phyloP scores from a whole-genome alignment of 1,140 invertebrate genomes.

The Solenopsis fugax region DNA sequence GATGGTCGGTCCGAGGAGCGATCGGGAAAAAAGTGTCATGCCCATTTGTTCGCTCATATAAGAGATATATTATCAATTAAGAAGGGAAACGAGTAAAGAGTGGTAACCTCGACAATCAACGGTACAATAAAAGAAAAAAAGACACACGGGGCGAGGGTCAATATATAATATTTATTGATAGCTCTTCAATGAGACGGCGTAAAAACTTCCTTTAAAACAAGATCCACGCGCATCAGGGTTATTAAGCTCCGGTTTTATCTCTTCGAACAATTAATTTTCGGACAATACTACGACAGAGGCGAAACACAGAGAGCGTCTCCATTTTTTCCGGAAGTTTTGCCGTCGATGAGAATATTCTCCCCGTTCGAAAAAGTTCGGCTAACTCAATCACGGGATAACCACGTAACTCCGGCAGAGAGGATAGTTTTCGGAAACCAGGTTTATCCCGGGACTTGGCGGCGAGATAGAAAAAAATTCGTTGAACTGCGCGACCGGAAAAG shows the following conservation, averaged over 20 bases:
- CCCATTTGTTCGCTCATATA: not conserved
- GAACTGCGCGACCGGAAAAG: conserved; percentile 57
- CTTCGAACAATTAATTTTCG: conserved; percentile 16
- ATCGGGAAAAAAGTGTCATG: conserved; percentile 39
- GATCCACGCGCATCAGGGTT: too few relatives aligned
- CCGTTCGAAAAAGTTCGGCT: conserved; percentile 34
- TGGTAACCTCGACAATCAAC: not conserved
- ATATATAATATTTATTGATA: conserved; percentile 43
- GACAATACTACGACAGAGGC: not conserved
- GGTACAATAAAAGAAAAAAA: not conserved
- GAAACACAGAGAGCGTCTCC: not conserved
- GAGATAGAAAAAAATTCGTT: conserved; percentile 59
- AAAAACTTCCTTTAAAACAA: not conserved
- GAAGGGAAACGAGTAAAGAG: conserved; percentile 32
- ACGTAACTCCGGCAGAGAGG: conserved; percentile 33
- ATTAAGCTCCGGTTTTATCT: not conserved
- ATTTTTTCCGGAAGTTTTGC: conserved; percentile 33
- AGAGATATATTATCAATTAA: conserved; percentile 42
- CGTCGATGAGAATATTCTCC: conserved; percentile 49
- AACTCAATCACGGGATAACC: conserved; percentile 45
- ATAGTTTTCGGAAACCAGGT: conserved; percentile 45
- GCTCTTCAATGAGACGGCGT: conserved; percentile 4
- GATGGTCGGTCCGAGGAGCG: conserved; percentile 14
- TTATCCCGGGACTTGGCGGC: conserved; percentile 40
- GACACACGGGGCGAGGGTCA: not conserved